phyloP scores from a whole-genome alignment of 1,140 invertebrate species.

The Ooceraea biroi region DNA sequence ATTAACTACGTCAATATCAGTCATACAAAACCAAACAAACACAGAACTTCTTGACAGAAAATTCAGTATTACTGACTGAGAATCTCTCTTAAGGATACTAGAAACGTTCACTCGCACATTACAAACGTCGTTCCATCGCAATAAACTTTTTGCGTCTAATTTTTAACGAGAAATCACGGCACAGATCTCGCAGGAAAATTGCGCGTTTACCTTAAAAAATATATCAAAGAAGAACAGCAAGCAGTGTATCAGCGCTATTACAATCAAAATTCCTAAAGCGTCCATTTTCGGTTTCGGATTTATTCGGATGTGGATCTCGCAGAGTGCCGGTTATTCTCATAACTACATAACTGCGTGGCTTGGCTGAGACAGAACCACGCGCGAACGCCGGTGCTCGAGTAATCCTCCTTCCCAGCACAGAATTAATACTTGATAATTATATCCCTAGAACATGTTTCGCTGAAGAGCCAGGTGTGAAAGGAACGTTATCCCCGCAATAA shows the following conservation, averaged over 20 bases:
- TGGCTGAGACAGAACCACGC: background rate
- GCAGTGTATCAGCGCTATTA: slow-evolving; percentile 87
- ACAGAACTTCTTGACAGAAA: slow-evolving; percentile 15
- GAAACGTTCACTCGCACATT: background rate
- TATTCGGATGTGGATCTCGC: slow-evolving; percentile 29
- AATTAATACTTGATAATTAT: background rate
- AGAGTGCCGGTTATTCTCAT: slow-evolving; percentile 2
- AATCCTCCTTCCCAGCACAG: background rate
- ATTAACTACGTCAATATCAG: too few relatives aligned
- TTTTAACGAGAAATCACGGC: background rate
- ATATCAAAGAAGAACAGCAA: slow-evolving; percentile 90
- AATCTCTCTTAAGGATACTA: background rate
- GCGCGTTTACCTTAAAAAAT: slow-evolving; percentile 89
- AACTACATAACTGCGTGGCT: slow-evolving; percentile 5
- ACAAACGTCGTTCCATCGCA: slow-evolving; percentile 5
- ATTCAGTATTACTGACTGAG: background rate
- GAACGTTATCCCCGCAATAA: background rate
- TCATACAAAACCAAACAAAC: background rate
- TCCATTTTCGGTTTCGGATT: slow-evolving; percentile 83
- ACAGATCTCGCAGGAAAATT: background rate
- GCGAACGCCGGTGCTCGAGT: background rate
- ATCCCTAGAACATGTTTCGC: slow-evolving; percentile 6
- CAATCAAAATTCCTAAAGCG: slow-evolving; percentile 78
- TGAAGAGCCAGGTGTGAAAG: too few relatives aligned
- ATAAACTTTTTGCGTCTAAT: background rate